These are phyloP conservation scores for Desmodus rotundus DNA, from an alignment of 2,113 vertebrate genomes.

Conservation along the genomic window DNA sequence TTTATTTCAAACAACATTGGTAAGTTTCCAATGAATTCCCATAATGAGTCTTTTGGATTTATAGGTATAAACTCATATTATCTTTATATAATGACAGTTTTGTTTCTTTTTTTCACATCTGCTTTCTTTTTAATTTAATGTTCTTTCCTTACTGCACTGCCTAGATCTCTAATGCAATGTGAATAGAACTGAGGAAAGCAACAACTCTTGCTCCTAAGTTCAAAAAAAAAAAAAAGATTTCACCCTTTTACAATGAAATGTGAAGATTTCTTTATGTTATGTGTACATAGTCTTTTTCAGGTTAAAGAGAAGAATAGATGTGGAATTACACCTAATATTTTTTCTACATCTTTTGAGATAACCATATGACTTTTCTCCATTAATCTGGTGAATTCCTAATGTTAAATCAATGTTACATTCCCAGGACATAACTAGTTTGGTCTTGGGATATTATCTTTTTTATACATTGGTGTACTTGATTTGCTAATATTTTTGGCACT, in stretches of 20 bases:
- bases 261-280: neutral
- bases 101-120: neutral
- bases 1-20: neutral
- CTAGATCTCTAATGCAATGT: neutral
- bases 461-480: neutral
- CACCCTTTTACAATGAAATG: neutral
- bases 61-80: neutral
- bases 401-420: neutral
- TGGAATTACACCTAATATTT: neutral
- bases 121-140: neutral
- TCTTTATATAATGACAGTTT: neutral
- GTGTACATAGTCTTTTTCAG: neutral
- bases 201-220: neutral
- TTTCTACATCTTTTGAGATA: neutral
- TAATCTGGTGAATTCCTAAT: neutral
- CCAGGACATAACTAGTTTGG: neutral
- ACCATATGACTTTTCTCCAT: neutral
- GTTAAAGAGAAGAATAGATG: neutral
- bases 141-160: neutral
- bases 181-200: neutral
- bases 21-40: neutral
- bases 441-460: neutral
- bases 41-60: neutral
- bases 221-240: slow-evolving; percentile 3
- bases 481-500: neutral